Base-by-base conservation (phyloP, 2,113 vertebrate genomes). In the Conger conger region DNA sequence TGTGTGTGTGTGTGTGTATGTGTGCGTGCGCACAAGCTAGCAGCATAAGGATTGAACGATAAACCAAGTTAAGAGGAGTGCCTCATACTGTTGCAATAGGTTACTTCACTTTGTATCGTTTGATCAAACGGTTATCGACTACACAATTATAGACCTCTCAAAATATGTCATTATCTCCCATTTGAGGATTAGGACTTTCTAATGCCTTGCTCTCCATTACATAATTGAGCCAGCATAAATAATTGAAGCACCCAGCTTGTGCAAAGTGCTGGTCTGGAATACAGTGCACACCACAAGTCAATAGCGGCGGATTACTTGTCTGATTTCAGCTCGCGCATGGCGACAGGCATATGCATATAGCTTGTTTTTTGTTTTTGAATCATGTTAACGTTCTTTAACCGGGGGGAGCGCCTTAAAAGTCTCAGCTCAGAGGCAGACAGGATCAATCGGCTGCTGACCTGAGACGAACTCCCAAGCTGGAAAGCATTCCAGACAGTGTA, bases 171-270 rank as follows among this genome's bases (percentile, higher is more conserved):
- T 50, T 63, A 84, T 78, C 79, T 79, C 54, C 68, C 73, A 76
- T 87, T 79, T 83, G 81, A 30, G 30, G 18, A 57, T 17, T 68
- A 42, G 35, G 60, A 76, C 23, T 53, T 42, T 27, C 23, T 82
- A 80, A 17, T 17, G 73, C 35, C 8, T 81, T 76, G 76, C 37
- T 86, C 36, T 81, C 33, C 42, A 54, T 87, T 85, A 83, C 37
- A 88, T 85, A 83, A 89, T 83, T 37, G 84, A 81, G 73, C 82
- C 80, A 36, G 78, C 60, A 82, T 76, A 82, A 82, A 82, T 37
- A 82, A 63, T 63, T 57, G 53, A 82, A 37, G 35, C 54, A 38
- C 53, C 53, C 60, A 23, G 57, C 54, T 23, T 9, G 45, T 35
- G 33, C 42, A 53, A 81, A 81, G 80, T 81, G 80, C 80, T 80